phyloP scores from a whole-genome alignment of 2,888 invertebrate species.

The Temnothorax unifasciatus region DNA sequence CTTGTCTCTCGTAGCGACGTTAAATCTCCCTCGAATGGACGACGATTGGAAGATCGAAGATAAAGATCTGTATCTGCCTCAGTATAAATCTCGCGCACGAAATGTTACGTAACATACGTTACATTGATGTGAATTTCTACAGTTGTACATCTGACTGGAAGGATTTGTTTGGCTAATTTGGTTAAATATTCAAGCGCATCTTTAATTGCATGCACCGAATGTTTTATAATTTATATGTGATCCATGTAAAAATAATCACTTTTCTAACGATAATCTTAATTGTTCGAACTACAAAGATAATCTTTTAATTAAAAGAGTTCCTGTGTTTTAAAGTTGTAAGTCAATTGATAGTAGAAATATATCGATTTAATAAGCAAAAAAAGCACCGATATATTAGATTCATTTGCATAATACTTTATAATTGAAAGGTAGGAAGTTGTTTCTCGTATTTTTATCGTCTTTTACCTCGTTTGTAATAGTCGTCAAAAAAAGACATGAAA shows the following conservation, averaged over 20 bases:
- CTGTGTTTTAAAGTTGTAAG: neutral
- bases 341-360: neutral
- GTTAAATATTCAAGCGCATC: neutral
- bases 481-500: neutral
- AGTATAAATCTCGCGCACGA: constrained; percentile 27
- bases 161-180: constrained; percentile 10
- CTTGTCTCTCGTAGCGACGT: constrained; percentile 65
- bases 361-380: neutral
- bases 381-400: neutral
- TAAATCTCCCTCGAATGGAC: constrained; percentile 67
- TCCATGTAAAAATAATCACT: neutral
- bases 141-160: neutral
- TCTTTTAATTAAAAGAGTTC: neutral
- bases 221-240: neutral
- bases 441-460: neutral
- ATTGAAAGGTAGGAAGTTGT: neutral
- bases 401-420: neutral
- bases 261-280: neutral
- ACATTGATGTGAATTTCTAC: neutral
- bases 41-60: constrained; percentile 54
- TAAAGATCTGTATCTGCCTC: constrained; percentile 25
- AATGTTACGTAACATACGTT: constrained; percentile 3
- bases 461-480: neutral
- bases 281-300: neutral
- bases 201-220: neutral